Percentiles rank a stretch among this genome's conserved stretches.
Conservation (phyloP, 2,888 invertebrate genomes). For the Carabus problematicus region DNA sequence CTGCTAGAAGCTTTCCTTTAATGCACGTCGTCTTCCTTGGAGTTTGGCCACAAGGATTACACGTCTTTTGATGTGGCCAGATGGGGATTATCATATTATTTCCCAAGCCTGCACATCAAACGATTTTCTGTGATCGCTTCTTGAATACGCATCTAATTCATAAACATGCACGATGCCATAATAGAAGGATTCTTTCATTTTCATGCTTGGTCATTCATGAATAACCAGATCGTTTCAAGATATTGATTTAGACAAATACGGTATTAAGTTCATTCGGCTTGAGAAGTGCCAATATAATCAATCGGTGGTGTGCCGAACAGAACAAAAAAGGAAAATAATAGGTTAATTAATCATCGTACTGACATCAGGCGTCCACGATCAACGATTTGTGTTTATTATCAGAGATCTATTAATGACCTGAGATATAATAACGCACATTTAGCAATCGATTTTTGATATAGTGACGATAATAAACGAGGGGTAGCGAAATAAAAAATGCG, state of each 20-base stretch:
- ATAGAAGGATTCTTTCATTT: not conserved
- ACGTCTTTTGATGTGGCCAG: conserved; percentile 43
- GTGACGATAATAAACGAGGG: too few relatives aligned
- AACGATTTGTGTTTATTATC: conserved; percentile 34
- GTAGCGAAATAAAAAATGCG: too few relatives aligned
- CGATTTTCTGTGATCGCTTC: conserved; percentile 22
- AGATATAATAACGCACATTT: conserved; percentile 29
- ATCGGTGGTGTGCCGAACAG: too few relatives aligned
- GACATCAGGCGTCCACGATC: conserved; percentile 19
- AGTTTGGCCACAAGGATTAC: conserved; percentile 16
- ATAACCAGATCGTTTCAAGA: conserved; percentile 4
- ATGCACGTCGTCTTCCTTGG: conserved; percentile 16
- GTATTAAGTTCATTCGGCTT: too few relatives aligned
- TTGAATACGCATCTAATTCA: conserved; percentile 36
- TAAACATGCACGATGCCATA: conserved; percentile 30
- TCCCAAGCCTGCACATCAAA: conserved; percentile 42
- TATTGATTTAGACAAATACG: not conserved
- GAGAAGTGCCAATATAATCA: too few relatives aligned
- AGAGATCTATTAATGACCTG: conserved; percentile 17
- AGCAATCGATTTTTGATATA: conserved; percentile 7
- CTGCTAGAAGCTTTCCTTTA: conserved; percentile 18
- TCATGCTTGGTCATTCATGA: conserved; percentile 6
- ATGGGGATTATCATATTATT: conserved; percentile 44
- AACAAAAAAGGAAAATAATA: conserved; percentile 19
- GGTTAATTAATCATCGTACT: conserved; percentile 30